Conservation (phyloP, 23 tunicate genomes). For the Diplosoma virens region DNA sequence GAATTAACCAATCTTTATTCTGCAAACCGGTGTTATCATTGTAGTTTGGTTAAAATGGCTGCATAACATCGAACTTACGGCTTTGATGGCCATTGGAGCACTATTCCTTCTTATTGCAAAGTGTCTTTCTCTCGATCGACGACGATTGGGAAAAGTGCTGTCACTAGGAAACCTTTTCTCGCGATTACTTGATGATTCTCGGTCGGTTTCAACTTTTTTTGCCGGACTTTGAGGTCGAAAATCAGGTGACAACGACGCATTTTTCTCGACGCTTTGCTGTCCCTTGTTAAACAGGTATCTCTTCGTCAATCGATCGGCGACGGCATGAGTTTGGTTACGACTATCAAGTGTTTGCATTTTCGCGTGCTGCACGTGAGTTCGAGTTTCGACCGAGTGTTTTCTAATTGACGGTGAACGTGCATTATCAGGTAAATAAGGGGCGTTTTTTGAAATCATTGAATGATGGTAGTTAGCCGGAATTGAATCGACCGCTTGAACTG, state of each 20-base stretch:
- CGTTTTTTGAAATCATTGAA: neutral
- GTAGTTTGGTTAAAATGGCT: no score
- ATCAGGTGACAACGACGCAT: neutral
- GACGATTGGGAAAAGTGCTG: neutral
- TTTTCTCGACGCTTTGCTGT: neutral
- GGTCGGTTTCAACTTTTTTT: neutral
- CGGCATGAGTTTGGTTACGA: neutral
- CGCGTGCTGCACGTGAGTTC: neutral
- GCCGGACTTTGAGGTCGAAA: neutral
- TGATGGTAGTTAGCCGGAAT: neutral
- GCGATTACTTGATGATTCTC: neutral
- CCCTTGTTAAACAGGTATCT: neutral
- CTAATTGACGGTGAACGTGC: neutral
- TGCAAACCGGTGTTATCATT: no score
- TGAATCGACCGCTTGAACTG: neutral
- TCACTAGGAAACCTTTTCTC: slow-evolving; percentile 23
- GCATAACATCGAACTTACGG: slow-evolving; percentile 21
- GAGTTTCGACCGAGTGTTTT: neutral
- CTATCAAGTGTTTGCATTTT: neutral
- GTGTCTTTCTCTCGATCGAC: neutral
- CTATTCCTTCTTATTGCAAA: slow-evolving; percentile 5
- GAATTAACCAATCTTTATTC: no score
- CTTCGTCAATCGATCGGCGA: neutral
- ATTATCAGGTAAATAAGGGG: neutral
- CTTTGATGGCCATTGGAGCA: neutral